Base-by-base conservation (phyloP, 2,888 invertebrate genomes). In the Philhelius pedissequus region DNA sequence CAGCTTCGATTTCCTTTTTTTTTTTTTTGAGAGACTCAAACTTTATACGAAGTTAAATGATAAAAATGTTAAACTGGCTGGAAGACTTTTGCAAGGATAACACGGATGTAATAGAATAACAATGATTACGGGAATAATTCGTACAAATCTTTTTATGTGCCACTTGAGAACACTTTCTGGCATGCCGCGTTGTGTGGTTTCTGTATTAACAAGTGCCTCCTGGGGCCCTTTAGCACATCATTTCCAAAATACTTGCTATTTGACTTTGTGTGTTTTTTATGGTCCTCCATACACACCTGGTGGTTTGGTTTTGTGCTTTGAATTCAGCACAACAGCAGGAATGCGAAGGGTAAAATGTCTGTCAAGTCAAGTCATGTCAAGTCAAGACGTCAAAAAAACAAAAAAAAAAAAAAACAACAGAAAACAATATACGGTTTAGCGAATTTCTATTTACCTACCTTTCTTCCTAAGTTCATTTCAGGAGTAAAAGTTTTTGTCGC, bases 91-190 rank as follows among this genome's bases (percentile, higher is more conserved):
- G 58, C 43, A 73, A 68, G 77, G 77, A 82, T 73, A 82, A 77
- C 77, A 73, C 68, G 54, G 50, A 60, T 73, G 77, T 82, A 82
- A 82, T 82, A 77, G 82, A 82, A 82, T 82, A 82, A 82, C 77
- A 82, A 82, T 77, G 77, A 82, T 82, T 82, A 77, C 77, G 68
- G 20, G 35, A 77, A 82, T 82, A 82, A 82, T 77, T 82, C 77
- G 71, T 68, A 82, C 82, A 82, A 82, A 82, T 82, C 82, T 82
- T 77, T 82, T 82, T 82, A 77, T 82, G 66, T 40, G 66, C 50
- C 66, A 71, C 76, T 81, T 76, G 66, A 45, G 40, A 68, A 62
- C 77, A 77, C 40, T 82, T 50, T 52, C 18, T 60, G 81, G 32
- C 56, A 45, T 68, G 60, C 60, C 60, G 45, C 60, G 30, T 50